These are phyloP conservation scores for Volucella bombylans DNA, from an alignment of 2,888 invertebrate species.

Conservation along the genomic window DNA sequence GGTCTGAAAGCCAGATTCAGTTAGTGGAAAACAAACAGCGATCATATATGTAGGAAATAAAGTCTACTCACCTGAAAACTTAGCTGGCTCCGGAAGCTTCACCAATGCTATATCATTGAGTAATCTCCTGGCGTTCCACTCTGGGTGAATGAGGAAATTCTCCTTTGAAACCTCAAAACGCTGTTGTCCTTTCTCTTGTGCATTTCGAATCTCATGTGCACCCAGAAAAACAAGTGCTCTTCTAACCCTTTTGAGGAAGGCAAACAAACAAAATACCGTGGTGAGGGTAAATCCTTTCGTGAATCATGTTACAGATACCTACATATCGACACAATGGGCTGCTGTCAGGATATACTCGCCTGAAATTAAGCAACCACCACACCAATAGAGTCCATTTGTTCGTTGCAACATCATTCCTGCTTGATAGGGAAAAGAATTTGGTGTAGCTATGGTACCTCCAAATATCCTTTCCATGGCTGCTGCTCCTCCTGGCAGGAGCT, in stretches of 20 bases:
- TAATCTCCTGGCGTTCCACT: conserved; percentile 80
- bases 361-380: conserved; percentile 81
- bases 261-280: conserved; percentile 8
- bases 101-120: conserved; percentile 81
- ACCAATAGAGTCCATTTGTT: conserved; percentile 78
- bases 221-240: conserved; percentile 81
- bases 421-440: conserved; percentile 80
- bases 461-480: conserved; percentile 82
- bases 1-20: conserved; percentile 77
- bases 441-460: conserved; percentile 80
- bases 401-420: conserved; percentile 79
- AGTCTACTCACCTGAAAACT: conserved; percentile 78
- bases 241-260: conserved; percentile 76
- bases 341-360: conserved; percentile 80
- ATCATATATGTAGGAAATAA: background rate
- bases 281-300: conserved; percentile 28
- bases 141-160: conserved; percentile 80
- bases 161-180: conserved; percentile 80
- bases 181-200: conserved; percentile 80
- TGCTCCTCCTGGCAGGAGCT: conserved; percentile 78
- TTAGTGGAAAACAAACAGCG: conserved; percentile 2
- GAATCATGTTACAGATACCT: conserved; percentile 54
- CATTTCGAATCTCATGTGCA: conserved; percentile 81
- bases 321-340: conserved; percentile 81
- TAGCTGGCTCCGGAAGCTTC: conserved; percentile 78